Evolutionary conservation across 2,797 vertebrate species (phyloP).

Genomic region (Sebastiscus albofasciatus): DNA sequence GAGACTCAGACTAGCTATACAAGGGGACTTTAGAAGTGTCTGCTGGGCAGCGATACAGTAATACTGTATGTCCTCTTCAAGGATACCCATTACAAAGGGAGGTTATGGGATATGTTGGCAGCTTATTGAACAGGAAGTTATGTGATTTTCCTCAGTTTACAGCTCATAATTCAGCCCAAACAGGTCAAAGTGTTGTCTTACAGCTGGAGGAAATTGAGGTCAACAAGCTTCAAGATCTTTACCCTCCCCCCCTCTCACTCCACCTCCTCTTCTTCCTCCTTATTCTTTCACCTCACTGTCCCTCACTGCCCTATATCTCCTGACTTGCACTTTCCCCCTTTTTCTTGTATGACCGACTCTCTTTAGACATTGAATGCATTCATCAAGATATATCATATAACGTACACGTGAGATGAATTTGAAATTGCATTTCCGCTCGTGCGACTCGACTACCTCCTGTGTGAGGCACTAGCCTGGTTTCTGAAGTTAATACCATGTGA

Average conservation of each 20-base stretch:
- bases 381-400: neutral
- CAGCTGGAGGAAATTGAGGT: slow-evolving; percentile 41
- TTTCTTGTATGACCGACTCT: slow-evolving; percentile 8
- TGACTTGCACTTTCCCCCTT: neutral
- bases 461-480: neutral
- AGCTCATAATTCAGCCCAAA: slow-evolving; percentile 9
- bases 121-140: slow-evolving; percentile 22
- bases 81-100: neutral
- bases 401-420: neutral
- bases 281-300: slow-evolving; percentile 1
- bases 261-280: neutral
- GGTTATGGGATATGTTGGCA: slow-evolving; percentile 7
- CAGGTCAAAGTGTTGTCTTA: slow-evolving; percentile 54
- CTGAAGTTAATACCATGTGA: slow-evolving; percentile 29
- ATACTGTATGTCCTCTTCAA: slow-evolving; percentile 1
- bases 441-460: neutral
- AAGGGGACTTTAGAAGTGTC: slow-evolving; percentile 7
- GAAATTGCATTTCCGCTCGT: neutral
- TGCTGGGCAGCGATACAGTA: neutral
- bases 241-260: neutral
- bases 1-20: slow-evolving; percentile 4
- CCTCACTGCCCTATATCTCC: neutral
- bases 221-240: slow-evolving; percentile 10
- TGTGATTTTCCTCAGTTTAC: slow-evolving; percentile 15
- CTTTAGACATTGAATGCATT: neutral